Evolutionary conservation across 2,113 vertebrate genomes (phyloP).

Genomic region (Datnioides undecimradiatus): DNA sequence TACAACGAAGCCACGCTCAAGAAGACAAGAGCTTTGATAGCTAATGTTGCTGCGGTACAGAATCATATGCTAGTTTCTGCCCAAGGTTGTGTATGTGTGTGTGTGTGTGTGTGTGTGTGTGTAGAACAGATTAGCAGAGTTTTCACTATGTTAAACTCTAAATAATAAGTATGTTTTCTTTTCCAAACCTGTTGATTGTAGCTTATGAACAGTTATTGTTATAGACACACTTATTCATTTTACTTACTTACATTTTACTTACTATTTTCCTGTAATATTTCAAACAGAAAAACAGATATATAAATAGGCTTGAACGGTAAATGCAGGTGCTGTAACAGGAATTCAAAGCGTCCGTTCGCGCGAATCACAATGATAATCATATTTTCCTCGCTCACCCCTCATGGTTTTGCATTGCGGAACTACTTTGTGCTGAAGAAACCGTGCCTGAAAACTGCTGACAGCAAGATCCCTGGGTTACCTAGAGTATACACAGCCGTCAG

Average conservation of each 20-base stretch:
- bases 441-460: not conserved
- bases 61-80: no score
- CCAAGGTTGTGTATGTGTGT: not conserved
- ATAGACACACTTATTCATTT: no score
- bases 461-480: not conserved
- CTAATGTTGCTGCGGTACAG: not conserved
- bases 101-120: no score
- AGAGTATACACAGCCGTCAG: not conserved
- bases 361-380: no score
- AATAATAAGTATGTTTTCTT: not conserved
- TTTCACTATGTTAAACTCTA: no score
- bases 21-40: not conserved
- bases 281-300: no score
- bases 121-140: not conserved
- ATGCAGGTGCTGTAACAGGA: no score
- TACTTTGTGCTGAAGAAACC: not conserved
- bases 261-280: no score
- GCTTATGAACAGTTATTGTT: not conserved
- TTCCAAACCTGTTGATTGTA: not conserved
- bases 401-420: not conserved
- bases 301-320: no score
- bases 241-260: not conserved
- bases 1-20: not conserved
- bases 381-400: not conserved
- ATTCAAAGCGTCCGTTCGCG: no score